These are phyloP conservation scores for Trididemnum clinides DNA, from an alignment of 23 tunicate genomes.

Conservation along the genomic window DNA sequence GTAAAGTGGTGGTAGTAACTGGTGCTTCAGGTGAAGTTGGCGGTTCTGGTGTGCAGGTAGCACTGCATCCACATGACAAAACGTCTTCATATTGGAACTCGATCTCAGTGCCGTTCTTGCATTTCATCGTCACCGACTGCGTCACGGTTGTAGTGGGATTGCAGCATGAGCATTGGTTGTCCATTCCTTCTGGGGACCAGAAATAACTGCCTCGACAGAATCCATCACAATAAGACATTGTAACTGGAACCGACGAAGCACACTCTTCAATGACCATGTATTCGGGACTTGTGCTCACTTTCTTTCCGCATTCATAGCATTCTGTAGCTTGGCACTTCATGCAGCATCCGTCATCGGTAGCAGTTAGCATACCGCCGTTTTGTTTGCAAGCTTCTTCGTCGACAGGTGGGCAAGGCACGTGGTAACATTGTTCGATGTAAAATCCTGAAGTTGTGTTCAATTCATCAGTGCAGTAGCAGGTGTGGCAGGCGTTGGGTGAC, in stretches of 20 bases:
- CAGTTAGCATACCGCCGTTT: constrained; percentile 64
- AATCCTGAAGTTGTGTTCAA: constrained; percentile 57
- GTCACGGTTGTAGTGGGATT: constrained; percentile 66
- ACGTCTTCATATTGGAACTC: constrained; percentile 63
- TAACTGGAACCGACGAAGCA: constrained; percentile 54
- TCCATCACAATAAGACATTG: constrained; percentile 83
- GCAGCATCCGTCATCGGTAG: constrained; percentile 90
- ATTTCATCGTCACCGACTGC: constrained; percentile 40
- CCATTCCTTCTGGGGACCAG: constrained; percentile 49
- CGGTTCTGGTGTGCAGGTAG: constrained; percentile 48
- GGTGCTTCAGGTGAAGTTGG: constrained; percentile 7
- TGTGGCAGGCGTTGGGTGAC: constrained; percentile 67
- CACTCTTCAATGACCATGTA: constrained; percentile 70
- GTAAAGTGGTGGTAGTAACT: background rate
- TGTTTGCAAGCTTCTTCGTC: constrained; percentile 54
- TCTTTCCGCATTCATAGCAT: constrained; percentile 76
- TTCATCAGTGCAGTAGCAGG: constrained; percentile 64
- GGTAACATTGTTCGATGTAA: constrained; percentile 45
- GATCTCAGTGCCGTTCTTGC: constrained; percentile 72
- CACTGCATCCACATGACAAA: constrained; percentile 64
- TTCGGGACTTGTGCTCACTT: constrained; percentile 53
- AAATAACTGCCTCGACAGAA: constrained; percentile 79
- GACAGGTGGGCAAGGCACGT: constrained; percentile 72
- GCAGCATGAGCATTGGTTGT: constrained; percentile 81
- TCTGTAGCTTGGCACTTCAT: constrained; percentile 57